These are phyloP conservation scores for Pollimyrus isidori DNA, from an alignment of 2,113 vertebrate genomes.

Conservation along the genomic window DNA sequence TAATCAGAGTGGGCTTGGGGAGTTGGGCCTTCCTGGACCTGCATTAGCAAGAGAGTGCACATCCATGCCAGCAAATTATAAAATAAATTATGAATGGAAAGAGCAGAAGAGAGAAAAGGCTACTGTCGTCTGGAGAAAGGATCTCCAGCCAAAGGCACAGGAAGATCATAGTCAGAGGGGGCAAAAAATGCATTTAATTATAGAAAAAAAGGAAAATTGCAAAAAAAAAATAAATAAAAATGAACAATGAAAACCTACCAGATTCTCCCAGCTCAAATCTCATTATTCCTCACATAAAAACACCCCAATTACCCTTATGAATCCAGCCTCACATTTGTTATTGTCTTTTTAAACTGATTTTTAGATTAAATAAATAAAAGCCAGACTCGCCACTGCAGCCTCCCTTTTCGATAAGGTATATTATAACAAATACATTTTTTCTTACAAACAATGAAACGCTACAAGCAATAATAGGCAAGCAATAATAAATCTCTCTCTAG, in stretches of 20 bases:
- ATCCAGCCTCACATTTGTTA: background rate
- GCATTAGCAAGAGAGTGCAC: background rate
- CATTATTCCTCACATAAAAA: conserved; percentile 7
- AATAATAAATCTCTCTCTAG: conserved; percentile 4
- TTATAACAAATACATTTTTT: conserved; percentile 10
- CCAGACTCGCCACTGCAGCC: background rate
- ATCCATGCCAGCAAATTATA: conserved; percentile 5
- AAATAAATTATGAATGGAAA: conserved; percentile 3
- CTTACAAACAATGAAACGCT: background rate
- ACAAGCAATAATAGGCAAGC: background rate
- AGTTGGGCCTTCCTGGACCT: background rate
- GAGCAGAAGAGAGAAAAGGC: background rate
- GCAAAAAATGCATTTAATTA: background rate
- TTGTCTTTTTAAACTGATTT: conserved; percentile 15
- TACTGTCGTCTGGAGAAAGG: background rate
- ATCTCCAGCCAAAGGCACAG: background rate
- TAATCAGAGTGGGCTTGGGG: background rate
- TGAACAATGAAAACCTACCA: background rate
- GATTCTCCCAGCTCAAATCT: background rate
- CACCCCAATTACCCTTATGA: conserved; percentile 13
- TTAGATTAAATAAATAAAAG: conserved; percentile 14
- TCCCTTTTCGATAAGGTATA: conserved; percentile 6
- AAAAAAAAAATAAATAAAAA: background rate
- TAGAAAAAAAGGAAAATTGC: background rate
- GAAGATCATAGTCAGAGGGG: background rate